Evolutionary conservation across 2,113 vertebrate genomes (phyloP), one percentile per base, ranked within the genome.

Genomic region (Sitta europaea): DNA sequence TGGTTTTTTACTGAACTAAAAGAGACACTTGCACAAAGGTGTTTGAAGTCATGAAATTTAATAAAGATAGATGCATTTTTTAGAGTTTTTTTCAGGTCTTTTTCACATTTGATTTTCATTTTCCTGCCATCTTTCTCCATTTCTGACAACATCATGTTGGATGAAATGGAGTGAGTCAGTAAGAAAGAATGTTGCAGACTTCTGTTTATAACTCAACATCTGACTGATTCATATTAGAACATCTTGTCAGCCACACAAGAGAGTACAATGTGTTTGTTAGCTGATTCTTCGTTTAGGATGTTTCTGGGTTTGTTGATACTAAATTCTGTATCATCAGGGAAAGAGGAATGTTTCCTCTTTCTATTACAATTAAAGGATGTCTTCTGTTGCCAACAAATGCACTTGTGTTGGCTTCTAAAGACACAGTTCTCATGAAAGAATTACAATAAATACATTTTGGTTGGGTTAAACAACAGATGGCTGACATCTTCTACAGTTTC

Each of bases 401-500:
- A 31, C 28, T 48, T 45, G 45, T 89, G 71, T 92, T 95, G 96
- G 90, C 82, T 97, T 96, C 70, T 94, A 71, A 95, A 97, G 94
- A 71, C 70, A 88, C 36, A 90, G 22, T 87, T 71, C 59, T 96
- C 88, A 83, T 47, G 78, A 89, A 97, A 91, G 80, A 88, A 97
- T 96, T 93, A 95, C 47, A 96, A 87, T 97, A 98, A 97, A 97
- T 97, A 97, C 47, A 90, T 72, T 95, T 97, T 94, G 86, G 57
- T 94, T 96, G 86, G 72, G 95, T 97, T 94, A 97, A 98, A 97
- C 86, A 98, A 95, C 97, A 98, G 97, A 98, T 97, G 97, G 94
- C 54, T 95, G 55, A 81, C 86, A 97, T 97, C 87, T 97, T 98
- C 91, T 75, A 83, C 24, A 63, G 67, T 95, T 97, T 59, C 29